Evolutionary conservation across 2,113 vertebrate species (phyloP).

Genomic region (Austrofundulus limnaeus): DNA sequence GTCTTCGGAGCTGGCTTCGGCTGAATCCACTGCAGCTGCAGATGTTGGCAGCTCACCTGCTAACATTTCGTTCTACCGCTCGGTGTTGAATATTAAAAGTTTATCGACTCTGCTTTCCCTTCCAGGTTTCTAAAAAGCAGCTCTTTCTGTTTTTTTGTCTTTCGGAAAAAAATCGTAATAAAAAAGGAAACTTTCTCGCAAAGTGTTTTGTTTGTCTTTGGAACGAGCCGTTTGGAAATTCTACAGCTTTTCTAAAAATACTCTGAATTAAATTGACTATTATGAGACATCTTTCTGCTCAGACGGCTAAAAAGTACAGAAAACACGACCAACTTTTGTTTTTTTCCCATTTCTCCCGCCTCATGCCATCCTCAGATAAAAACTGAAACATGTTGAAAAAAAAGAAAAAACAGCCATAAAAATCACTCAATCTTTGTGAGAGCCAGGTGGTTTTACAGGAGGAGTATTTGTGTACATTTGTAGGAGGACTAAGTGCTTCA

Average conservation of each 20-base stretch:
- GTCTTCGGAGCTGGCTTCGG: slow-evolving; percentile 41
- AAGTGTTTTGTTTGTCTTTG: slow-evolving; percentile 38
- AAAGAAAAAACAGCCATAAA: slow-evolving; percentile 55
- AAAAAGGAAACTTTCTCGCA: slow-evolving; percentile 30
- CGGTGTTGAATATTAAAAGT: slow-evolving; percentile 8
- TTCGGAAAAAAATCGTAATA: slow-evolving; percentile 39
- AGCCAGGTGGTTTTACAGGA: slow-evolving; percentile 61
- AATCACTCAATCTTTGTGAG: slow-evolving; percentile 34
- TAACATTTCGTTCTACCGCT: slow-evolving; percentile 14
- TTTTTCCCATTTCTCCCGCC: slow-evolving; percentile 17
- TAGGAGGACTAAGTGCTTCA: slow-evolving; percentile 43
- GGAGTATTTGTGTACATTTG: slow-evolving; percentile 35
- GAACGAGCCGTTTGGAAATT: slow-evolving; percentile 21
- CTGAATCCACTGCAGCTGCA: slow-evolving; percentile 56
- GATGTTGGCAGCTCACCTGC: slow-evolving; percentile 30
- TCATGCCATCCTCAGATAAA: slow-evolving; percentile 48
- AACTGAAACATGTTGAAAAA: slow-evolving; percentile 38
- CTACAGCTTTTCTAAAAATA: no score
- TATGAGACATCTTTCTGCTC: slow-evolving; percentile 32
- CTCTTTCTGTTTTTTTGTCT: slow-evolving; percentile 1
- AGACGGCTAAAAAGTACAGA: neutral
- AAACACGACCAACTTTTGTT: no score
- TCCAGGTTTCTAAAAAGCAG: slow-evolving; percentile 11
- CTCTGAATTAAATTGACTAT: slow-evolving; percentile 29
- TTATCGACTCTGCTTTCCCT: slow-evolving; percentile 14